Conservation (phyloP, 2,113 vertebrate genomes). For the Fukomys damarensis region DNA sequence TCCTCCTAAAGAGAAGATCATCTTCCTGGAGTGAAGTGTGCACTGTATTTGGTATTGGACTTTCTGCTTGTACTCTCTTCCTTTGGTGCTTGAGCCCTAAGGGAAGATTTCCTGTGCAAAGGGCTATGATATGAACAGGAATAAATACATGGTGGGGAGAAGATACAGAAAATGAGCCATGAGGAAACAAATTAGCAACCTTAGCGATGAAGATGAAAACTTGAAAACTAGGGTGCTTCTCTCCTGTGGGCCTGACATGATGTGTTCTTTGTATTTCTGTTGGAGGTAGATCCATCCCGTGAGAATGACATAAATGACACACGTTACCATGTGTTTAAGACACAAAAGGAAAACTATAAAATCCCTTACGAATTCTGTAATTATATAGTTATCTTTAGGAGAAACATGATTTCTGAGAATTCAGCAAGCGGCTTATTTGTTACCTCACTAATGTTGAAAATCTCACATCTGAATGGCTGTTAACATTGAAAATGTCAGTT, state of each 20-base stretch:
- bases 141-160: neutral
- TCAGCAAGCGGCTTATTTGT: neutral
- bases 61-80: neutral
- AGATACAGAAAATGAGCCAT: neutral
- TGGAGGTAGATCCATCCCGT: neutral
- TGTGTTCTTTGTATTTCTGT: neutral
- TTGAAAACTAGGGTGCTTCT: slow-evolving; percentile 21
- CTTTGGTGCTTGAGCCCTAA: neutral
- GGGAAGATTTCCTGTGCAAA: neutral
- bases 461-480: slow-evolving; percentile 3
- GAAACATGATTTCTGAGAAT: slow-evolving; percentile 49
- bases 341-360: slow-evolving; percentile 25
- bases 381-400: slow-evolving; percentile 35
- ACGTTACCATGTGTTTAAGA: slow-evolving; percentile 2
- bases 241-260: no score
- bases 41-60: neutral
- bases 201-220: slow-evolving; percentile 32
- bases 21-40: neutral
- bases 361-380: slow-evolving; percentile 18
- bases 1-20: neutral
- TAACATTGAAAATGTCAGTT: neutral
- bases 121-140: neutral
- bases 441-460: slow-evolving; percentile 1
- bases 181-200: neutral
- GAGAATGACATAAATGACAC: slow-evolving; percentile 48